Evolutionary conservation across 2,113 vertebrate genomes (phyloP).

Genomic region (Ochotona curzoniae): DNA sequence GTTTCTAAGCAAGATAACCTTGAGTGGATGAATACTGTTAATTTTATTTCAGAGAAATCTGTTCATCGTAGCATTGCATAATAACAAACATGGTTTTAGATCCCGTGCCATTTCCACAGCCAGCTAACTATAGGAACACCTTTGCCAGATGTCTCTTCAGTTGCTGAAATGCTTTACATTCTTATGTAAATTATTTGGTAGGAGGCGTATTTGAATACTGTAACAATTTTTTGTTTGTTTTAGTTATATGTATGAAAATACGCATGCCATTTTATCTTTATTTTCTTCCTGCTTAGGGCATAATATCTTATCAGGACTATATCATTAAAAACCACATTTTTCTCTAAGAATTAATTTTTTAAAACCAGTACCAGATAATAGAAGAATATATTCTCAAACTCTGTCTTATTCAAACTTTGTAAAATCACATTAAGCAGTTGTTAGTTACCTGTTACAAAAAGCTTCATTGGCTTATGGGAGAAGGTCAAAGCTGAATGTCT

Average conservation of each 20-base stretch:
- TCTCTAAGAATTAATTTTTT: constrained; percentile 39
- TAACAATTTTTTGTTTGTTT: background rate
- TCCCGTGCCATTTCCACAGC: background rate
- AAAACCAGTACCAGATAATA: background rate
- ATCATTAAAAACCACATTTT: constrained; percentile 13
- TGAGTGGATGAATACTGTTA: background rate
- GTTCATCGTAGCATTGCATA: background rate
- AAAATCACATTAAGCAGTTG: constrained; percentile 39
- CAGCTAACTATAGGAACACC: background rate
- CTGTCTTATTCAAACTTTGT: background rate
- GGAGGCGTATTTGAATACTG: background rate
- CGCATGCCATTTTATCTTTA: background rate
- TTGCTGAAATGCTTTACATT: background rate
- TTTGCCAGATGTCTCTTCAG: constrained; percentile 23
- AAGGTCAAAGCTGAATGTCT: constrained; percentile 13
- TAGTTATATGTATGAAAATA: background rate
- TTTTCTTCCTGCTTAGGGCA: background rate
- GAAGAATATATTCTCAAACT: background rate
- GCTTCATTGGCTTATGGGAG: background rate
- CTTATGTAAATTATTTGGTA: background rate
- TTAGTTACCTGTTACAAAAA: background rate
- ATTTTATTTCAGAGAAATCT: background rate
- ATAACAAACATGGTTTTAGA: background rate
- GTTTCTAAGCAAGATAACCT: background rate
- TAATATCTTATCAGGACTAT: background rate